Conservation (phyloP, 2,797 vertebrate genomes). For the Cynodonichthys magdalenae region DNA sequence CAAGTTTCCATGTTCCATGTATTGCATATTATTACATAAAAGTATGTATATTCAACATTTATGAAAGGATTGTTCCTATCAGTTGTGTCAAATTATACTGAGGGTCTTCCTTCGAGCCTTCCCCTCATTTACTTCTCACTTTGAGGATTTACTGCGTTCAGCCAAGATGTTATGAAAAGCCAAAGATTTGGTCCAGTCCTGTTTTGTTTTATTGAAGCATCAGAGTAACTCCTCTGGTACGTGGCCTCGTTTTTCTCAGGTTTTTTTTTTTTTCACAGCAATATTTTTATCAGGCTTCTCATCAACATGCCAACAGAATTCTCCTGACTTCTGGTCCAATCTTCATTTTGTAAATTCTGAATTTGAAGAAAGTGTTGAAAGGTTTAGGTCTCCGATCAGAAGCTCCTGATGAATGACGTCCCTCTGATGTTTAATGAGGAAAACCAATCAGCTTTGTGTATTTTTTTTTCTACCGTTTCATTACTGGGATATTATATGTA, state of each 20-base stretch:
- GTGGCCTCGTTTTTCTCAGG: not conserved
- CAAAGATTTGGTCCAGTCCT: not conserved
- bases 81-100: too few species aligned
- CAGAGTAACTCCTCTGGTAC: not conserved
- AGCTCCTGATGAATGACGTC: constrained; percentile 47
- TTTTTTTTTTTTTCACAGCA: not conserved
- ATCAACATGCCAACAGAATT: not conserved
- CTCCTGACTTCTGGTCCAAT: not conserved
- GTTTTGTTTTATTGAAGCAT: too few species aligned
- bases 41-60: too few species aligned
- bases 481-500: constrained; percentile 45
- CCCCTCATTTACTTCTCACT: not conserved
- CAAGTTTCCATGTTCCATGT: too few species aligned
- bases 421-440: constrained; percentile 54
- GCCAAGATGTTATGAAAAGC: not conserved
- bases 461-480: constrained; percentile 60
- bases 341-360: not conserved
- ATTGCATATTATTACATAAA: too few species aligned
- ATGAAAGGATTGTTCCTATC: too few species aligned
- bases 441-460: constrained; percentile 68
- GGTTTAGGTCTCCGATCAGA: not conserved
- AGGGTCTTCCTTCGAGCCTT: too few species aligned
- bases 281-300: not conserved
- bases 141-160: not conserved
- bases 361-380: not conserved